Base-by-base conservation (phyloP, 1,140 invertebrate genomes). In the Hermatobates lingyangjiaoensis region DNA sequence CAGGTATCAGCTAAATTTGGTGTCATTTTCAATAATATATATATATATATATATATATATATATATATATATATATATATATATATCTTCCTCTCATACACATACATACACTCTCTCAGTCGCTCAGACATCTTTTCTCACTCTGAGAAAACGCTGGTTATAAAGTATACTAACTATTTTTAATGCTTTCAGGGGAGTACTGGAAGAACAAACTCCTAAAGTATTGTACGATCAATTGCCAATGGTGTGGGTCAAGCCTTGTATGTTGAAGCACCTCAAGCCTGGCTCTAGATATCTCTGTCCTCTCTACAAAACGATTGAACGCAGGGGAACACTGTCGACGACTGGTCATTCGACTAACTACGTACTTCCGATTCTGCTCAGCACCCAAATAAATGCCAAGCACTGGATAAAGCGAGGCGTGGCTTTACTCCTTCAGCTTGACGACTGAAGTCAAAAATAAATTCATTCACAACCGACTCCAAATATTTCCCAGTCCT, bases 271-370 rank as follows among this genome's bases (percentile, higher is more conserved):
- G 1, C 52, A 64, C 7, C 61, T 66, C 15, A 52, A 58, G n/a
- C 56, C 55, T 40, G 55, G 53, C 5, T 56, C 79, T 79, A 1
- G 80, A 42, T 92, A 91, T 60, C 71, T 70, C 51, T 88, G 83
- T 64, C 88, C 87, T 3, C 68, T 92, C 1, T 93, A 92, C 63
- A 90, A 90, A 62, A 92, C 89, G 0, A 80, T 81, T 15, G 87
- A 83, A 55, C 73, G 89, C 53, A 76, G 79, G 59, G 87, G 88
- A 10, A 76, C 79, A 51, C 66, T 83, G 12, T 87, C 86, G 42
- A 92, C 87, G 0, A 91, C 87, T 0, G 88, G 89, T 1, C 88
- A 92, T 66, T 91, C 87, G 0, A 90, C 88, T 0, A 92, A 93
- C 69, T 93, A 84, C 67, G 83, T 93, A 1, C 65, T 91, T 40